Evolutionary conservation across 2,888 invertebrate species (phyloP), one percentile per base, ranked within the genome.

Genomic region (Eristalis arbustorum): DNA sequence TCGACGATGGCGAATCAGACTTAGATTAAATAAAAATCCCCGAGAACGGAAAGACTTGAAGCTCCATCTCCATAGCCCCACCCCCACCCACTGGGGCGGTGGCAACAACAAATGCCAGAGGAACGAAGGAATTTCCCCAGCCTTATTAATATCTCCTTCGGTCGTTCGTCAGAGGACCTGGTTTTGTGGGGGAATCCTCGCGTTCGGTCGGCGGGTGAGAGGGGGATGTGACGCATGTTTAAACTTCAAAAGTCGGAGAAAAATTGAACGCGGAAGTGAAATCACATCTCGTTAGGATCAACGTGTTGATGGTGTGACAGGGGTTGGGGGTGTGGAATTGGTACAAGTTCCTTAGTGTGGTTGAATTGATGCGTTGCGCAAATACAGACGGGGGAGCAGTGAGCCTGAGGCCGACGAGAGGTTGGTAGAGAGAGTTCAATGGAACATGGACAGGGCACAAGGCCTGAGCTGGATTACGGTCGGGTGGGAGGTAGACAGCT

Each of bases 211-310:
- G 25, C n/a, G 62, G 75, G 31, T 10, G 31, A 31, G 31, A 31
- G 31, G 10, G 31, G 0, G 31, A 87, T 78, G 82, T 83, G 82
- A 87, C 82, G 87, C 82, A 82, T 83, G 82, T 83, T 87, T 83
- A 82, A 87, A 87, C 82, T 78, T 87, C 87, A 87, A 78, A 87
- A 75, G 67, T 74, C 49, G 18, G 78, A 75, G n/a, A n/a, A n/a
- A 82, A 83, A 79, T 79, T 83, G 67, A 87, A 87, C 87, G 74
- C 82, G 87, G 87, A 87, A 79, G 79, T 87, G 68, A 88, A 88
- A 88, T 85, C 85, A 87, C 85, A 88, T 88, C 88, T 88, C 88
- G 88, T 88, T 88, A 87, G 88, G 80, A 88, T 88, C 76, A 88
- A 85, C 81, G 66, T 85, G 81, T 77, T 85, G 82, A 75, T 75